Evolutionary conservation across 2,888 invertebrate genomes (phyloP).

Genomic region (Aporophyla lueneburgensis): DNA sequence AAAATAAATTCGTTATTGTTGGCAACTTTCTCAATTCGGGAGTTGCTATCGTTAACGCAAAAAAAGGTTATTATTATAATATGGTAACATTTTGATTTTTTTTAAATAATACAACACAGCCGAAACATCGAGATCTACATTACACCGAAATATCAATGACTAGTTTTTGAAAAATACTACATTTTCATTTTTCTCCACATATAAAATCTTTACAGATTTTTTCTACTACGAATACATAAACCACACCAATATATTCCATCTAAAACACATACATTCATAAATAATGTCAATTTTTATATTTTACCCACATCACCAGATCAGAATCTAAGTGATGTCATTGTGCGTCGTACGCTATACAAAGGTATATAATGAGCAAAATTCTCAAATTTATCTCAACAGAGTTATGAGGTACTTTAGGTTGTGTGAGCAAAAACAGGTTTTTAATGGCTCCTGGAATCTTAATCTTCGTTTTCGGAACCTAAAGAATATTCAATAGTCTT

Average conservation of each 20-base stretch:
- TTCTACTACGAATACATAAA: constrained; percentile 69
- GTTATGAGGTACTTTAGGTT: constrained; percentile 72
- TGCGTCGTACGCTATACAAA: constrained; percentile 64
- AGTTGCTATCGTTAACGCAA: constrained; percentile 56
- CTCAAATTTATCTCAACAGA: constrained; percentile 68
- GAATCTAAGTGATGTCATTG: constrained; percentile 42
- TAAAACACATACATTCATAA: constrained; percentile 72
- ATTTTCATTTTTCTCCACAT: constrained; percentile 49
- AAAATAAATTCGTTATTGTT: constrained; percentile 75
- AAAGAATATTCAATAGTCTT: constrained; percentile 83
- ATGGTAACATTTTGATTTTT: constrained; percentile 63
- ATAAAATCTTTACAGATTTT: constrained; percentile 52
- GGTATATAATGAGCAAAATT: constrained; percentile 64
- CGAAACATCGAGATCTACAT: constrained; percentile 84
- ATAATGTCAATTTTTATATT: constrained; percentile 58
- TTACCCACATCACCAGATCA: constrained; percentile 57
- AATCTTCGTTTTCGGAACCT: constrained; percentile 86
- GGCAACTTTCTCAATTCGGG: constrained; percentile 66
- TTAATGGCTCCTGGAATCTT: constrained; percentile 49
- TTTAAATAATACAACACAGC: constrained; percentile 83
- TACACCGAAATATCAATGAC: constrained; percentile 73
- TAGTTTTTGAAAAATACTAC: constrained; percentile 70
- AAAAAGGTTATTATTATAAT: constrained; percentile 59
- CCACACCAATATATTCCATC: constrained; percentile 73
- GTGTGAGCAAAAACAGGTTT: constrained; percentile 65